phyloP scores from a whole-genome alignment of 2,797 vertebrate species.

The Okamejei kenojei region DNA sequence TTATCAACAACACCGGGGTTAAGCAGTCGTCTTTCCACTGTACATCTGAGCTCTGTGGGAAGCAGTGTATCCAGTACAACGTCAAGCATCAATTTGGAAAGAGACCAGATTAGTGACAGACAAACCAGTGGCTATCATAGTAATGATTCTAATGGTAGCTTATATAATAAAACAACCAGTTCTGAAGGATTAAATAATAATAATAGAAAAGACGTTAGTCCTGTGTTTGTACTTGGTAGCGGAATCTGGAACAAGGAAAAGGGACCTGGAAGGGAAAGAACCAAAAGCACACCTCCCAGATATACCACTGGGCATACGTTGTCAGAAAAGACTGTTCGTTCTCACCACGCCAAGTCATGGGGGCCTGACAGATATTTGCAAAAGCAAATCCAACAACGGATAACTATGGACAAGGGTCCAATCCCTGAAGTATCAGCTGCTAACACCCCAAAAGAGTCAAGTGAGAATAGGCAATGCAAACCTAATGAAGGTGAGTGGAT shows the following conservation, averaged over 20 bases:
- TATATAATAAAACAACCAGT: conserved; percentile 48
- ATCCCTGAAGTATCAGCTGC: conserved; percentile 74
- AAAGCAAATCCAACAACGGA: background rate
- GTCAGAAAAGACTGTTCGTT: background rate
- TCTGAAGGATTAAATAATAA: background rate
- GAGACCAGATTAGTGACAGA: conserved; percentile 59
- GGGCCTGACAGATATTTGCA: conserved; percentile 13
- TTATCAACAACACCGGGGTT: conserved; percentile 71
- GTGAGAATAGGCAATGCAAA: conserved; percentile 59
- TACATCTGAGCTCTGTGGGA: conserved; percentile 82
- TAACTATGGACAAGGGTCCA: background rate
- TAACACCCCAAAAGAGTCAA: conserved; percentile 49
- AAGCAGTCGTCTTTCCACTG: conserved; percentile 65
- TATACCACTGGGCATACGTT: background rate
- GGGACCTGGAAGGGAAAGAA: conserved; percentile 5
- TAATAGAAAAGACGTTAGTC: conserved; percentile 5
- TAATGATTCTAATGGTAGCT: conserved; percentile 54
- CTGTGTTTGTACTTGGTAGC: background rate
- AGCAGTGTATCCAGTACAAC: conserved; percentile 86
- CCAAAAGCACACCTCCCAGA: background rate
- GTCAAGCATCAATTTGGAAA: conserved; percentile 71
- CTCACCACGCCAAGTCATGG: conserved; percentile 13
- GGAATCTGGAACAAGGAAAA: background rate
- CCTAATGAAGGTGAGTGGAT: conserved; percentile 79
- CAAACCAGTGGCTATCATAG: conserved; percentile 50